Percentiles rank a stretch among this genome's conserved stretches.
phyloP scores from a whole-genome alignment of 1,140 invertebrate genomes.

The Drosophila lowei region DNA sequence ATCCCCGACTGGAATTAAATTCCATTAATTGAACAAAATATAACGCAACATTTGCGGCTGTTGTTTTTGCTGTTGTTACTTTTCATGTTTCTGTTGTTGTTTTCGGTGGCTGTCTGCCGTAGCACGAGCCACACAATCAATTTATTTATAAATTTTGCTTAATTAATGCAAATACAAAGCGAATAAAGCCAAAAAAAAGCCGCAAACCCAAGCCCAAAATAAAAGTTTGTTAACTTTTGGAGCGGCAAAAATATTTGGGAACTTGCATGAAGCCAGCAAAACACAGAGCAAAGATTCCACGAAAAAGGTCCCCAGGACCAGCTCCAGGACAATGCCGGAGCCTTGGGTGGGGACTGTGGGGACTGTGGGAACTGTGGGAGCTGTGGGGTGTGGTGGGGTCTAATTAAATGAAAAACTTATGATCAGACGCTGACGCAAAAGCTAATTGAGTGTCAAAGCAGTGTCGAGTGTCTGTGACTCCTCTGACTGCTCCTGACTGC shows the following conservation, averaged over 20 bases:
- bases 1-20: conserved; percentile 64
- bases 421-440: conserved; percentile 1
- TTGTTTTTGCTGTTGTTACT: conserved; percentile 8
- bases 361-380: too few species aligned
- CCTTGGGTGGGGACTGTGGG: too few species aligned
- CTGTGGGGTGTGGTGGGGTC: not conserved
- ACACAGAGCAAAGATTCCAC: not conserved
- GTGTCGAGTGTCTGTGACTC: conserved; percentile 1
- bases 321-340: conserved; percentile 14
- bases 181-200: conserved; percentile 23
- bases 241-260: conserved; percentile 38
- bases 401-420: conserved; percentile 46
- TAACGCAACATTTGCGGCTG: conserved; percentile 40
- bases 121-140: conserved; percentile 66
- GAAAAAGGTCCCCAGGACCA: not conserved
- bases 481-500: too few species aligned
- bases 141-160: conserved; percentile 72
- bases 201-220: conserved; percentile 4
- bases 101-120: conserved; percentile 16
- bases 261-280: conserved; percentile 51
- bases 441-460: conserved; percentile 43
- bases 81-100: too few species aligned
- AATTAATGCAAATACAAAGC: conserved; percentile 72
- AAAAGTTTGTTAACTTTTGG: conserved; percentile 50
- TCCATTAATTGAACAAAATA: conserved; percentile 60